These are phyloP conservation scores for Trachelipus rathkii DNA, from an alignment of 1,140 invertebrate species.

Conservation along the genomic window DNA sequence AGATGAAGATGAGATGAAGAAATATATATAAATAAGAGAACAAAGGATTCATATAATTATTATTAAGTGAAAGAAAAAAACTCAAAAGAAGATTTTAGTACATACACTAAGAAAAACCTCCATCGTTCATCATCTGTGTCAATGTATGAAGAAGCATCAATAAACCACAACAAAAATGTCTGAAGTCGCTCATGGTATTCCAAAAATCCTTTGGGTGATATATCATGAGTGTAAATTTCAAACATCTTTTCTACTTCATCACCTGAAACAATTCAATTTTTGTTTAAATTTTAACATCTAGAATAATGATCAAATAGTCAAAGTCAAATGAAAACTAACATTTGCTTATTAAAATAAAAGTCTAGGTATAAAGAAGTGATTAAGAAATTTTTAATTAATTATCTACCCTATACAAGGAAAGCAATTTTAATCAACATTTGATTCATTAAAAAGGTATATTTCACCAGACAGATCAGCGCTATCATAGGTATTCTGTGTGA, in stretches of 20 bases:
- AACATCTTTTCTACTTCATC: constrained; percentile 52
- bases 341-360: neutral
- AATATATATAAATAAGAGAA: neutral
- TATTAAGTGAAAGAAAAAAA: neutral
- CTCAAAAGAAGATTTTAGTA: too few species aligned
- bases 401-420: too few species aligned
- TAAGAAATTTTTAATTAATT: neutral
- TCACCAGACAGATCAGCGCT: too few species aligned
- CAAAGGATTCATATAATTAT: neutral
- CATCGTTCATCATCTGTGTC: constrained; percentile 89
- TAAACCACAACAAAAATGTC: constrained; percentile 89
- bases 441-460: too few species aligned
- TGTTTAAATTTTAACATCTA: too few species aligned
- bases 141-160: constrained; percentile 88
- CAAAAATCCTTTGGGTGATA: constrained; percentile 65
- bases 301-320: too few species aligned
- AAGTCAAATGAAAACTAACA: too few species aligned
- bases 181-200: constrained; percentile 79
- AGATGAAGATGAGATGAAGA: neutral
- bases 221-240: constrained; percentile 74
- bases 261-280: neutral
- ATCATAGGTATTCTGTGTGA: too few species aligned
- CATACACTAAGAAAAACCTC: constrained; percentile 86
- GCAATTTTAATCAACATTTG: too few species aligned
- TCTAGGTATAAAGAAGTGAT: neutral